A percentile compares a stretch with the other conserved stretches of the same genome.
Conservation (phyloP, 2,113 vertebrate genomes). For the Rattus rattus region DNA sequence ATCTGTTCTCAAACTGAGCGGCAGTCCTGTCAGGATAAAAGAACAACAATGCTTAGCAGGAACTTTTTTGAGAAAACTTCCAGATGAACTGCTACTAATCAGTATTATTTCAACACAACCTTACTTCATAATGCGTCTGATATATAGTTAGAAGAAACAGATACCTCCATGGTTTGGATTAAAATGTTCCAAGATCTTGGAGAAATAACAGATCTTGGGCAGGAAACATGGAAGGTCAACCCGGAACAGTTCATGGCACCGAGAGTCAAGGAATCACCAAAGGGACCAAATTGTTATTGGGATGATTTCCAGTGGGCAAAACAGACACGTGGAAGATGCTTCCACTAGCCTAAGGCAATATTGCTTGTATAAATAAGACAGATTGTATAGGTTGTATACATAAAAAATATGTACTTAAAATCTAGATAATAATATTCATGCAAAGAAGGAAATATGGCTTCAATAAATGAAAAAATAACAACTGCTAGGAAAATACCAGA, state of each 20-base stretch:
- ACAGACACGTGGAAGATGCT: neutral
- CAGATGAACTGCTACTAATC: neutral
- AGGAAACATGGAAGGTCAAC: neutral
- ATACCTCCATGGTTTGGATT: neutral
- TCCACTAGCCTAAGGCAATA: neutral
- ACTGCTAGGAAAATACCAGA: neutral
- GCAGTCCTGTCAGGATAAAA: neutral
- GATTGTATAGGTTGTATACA: neutral
- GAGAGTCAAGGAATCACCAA: neutral
- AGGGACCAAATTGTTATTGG: neutral
- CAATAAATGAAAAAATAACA: neutral
- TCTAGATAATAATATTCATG: neutral
- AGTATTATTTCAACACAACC: neutral
- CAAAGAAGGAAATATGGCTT: neutral
- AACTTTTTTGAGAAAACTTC: constrained; percentile 1
- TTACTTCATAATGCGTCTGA: neutral
- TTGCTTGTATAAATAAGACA: neutral
- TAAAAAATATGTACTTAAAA: constrained; percentile 23
- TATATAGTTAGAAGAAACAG: neutral
- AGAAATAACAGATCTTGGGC: neutral
- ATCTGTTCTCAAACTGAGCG: neutral
- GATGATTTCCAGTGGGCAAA: neutral
- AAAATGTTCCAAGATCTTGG: neutral
- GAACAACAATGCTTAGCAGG: neutral
- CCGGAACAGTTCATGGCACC: neutral